phyloP scores from a whole-genome alignment of 2,113 vertebrate genomes.

The Romanogobio albipinnatus region DNA sequence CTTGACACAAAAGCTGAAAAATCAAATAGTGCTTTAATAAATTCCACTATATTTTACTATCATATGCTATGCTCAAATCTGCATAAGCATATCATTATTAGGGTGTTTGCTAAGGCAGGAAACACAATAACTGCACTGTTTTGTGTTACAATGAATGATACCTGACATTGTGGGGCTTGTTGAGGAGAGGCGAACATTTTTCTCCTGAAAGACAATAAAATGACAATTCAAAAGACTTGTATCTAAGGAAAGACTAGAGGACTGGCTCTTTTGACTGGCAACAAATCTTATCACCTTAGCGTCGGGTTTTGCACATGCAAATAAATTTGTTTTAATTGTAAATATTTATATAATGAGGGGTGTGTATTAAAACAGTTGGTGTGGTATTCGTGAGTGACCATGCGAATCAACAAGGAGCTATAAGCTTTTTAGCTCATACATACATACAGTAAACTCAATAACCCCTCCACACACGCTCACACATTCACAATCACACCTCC shows the following conservation, averaged over 20 bases:
- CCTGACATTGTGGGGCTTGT: background rate
- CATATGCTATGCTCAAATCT: background rate
- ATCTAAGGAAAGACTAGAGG: no score
- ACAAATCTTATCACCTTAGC: no score
- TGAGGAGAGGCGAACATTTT: background rate
- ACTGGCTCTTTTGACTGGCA: no score
- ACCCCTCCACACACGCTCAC: conserved; percentile 35
- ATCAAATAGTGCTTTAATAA: background rate
- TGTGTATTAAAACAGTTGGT: background rate
- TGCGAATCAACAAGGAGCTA: background rate
- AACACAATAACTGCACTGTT: background rate
- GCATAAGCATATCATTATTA: background rate
- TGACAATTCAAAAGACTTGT: no score
- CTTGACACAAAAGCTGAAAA: background rate
- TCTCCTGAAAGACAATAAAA: background rate
- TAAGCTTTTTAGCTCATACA: background rate
- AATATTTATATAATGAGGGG: no score
- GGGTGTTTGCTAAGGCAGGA: background rate
- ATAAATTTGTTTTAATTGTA: background rate
- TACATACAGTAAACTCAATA: conserved; percentile 39
- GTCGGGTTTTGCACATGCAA: background rate
- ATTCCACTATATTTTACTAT: background rate
- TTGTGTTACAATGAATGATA: background rate
- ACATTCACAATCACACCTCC: conserved; percentile 50
- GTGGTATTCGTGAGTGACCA: background rate